These are phyloP conservation scores for Leucopsar rothschildi DNA, from an alignment of 2,113 vertebrate species.

Conservation along the genomic window DNA sequence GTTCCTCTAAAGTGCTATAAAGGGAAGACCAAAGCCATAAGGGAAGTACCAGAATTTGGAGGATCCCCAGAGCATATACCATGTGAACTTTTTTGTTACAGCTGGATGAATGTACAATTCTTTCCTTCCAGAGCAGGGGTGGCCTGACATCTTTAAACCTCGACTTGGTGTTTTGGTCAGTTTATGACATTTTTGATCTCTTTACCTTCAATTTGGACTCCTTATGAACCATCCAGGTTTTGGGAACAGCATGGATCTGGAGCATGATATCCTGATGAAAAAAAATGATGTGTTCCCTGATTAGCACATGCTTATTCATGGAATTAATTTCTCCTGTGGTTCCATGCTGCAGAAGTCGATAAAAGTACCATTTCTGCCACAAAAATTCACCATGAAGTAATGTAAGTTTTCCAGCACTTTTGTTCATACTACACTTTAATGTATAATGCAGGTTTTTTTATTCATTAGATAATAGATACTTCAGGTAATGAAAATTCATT, in stretches of 20 bases:
- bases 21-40: background rate
- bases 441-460: background rate
- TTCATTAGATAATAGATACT: conserved; percentile 56
- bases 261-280: background rate
- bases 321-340: background rate
- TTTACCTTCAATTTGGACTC: background rate
- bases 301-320: background rate
- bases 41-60: background rate
- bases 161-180: background rate
- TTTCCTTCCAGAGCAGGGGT: background rate
- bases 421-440: conserved; percentile 14
- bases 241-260: background rate
- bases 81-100: background rate
- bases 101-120: background rate
- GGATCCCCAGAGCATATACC: background rate
- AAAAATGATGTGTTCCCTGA: background rate
- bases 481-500: conserved; percentile 58
- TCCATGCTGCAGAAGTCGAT: background rate
- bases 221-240: background rate
- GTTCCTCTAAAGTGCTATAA: background rate
- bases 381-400: background rate
- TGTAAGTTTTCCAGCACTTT: background rate
- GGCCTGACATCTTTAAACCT: background rate
- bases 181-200: background rate
- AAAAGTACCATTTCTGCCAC: background rate